Conservation (phyloP, 2,888 invertebrate genomes). For the Penaeus monodon region DNA sequence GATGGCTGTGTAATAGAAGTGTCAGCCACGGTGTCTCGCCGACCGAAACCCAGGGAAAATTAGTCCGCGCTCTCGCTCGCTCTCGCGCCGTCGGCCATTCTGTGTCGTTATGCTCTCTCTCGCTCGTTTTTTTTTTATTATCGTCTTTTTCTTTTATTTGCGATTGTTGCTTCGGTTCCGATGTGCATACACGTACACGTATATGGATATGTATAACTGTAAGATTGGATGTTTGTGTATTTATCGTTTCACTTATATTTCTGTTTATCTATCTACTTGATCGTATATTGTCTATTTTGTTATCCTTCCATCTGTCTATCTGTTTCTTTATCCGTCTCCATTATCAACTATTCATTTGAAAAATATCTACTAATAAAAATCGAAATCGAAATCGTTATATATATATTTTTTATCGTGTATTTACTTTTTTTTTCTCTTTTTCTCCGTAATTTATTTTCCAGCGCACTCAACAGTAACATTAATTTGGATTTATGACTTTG, state of each 20-base stretch:
- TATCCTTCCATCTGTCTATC: slow-evolving; percentile 8
- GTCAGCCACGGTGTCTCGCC: slow-evolving; percentile 55
- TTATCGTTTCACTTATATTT: no score
- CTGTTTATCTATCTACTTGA: neutral
- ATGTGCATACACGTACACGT: no score
- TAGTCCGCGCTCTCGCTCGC: slow-evolving; percentile 42
- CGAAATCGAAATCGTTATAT: no score
- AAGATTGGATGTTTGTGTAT: no score
- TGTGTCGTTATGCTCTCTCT: neutral
- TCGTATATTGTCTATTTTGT: neutral
- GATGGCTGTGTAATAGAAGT: slow-evolving; percentile 64
- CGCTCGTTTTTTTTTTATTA: neutral
- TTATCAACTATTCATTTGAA: neutral
- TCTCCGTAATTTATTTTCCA: neutral
- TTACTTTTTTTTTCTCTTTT: neutral
- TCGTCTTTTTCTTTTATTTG: no score
- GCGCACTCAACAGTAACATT: no score
- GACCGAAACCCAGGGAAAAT: slow-evolving; percentile 57
- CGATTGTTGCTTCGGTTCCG: no score
- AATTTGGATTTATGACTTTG: no score
- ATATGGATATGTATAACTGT: no score
- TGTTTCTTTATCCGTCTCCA: slow-evolving; percentile 24
- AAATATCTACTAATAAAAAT: no score
- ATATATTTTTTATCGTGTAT: no score
- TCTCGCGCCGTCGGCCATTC: slow-evolving; percentile 4